Evolutionary conservation across 2,888 invertebrate species (phyloP).

Genomic region (Tetranychus truncatus): DNA sequence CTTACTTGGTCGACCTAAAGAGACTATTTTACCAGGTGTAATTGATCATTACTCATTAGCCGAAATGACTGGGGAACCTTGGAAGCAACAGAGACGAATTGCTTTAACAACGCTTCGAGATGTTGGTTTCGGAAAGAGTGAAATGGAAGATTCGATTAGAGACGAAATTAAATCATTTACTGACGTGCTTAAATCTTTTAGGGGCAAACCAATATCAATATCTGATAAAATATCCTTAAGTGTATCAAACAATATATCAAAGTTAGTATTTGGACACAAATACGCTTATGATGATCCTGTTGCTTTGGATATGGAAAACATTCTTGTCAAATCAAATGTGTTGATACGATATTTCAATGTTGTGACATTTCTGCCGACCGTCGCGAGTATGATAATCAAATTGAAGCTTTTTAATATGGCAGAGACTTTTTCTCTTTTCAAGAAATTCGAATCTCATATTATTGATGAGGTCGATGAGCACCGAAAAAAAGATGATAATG

Average conservation of each 20-base stretch:
- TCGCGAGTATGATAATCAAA: no score
- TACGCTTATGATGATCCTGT: not conserved
- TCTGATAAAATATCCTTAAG: not conserved
- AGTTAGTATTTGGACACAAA: not conserved
- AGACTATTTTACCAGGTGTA: not conserved
- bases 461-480: not conserved
- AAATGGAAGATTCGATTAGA: not conserved
- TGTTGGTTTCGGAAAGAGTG: not conserved
- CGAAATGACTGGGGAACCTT: not conserved
- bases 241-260: not conserved
- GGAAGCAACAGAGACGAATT: not conserved
- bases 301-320: not conserved
- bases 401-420: no score
- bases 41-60: not conserved
- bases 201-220: not conserved
- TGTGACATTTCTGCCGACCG: not conserved
- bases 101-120: not conserved
- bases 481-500: not conserved
- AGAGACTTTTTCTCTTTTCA: no score
- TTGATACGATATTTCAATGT: not conserved
- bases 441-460: not conserved
- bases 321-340: not conserved
- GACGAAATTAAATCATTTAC: not conserved
- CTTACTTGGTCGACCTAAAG: not conserved
- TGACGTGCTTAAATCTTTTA: accelerated